Base-by-base conservation (phyloP, 2,113 vertebrate species). In the Ascaphus truei region DNA sequence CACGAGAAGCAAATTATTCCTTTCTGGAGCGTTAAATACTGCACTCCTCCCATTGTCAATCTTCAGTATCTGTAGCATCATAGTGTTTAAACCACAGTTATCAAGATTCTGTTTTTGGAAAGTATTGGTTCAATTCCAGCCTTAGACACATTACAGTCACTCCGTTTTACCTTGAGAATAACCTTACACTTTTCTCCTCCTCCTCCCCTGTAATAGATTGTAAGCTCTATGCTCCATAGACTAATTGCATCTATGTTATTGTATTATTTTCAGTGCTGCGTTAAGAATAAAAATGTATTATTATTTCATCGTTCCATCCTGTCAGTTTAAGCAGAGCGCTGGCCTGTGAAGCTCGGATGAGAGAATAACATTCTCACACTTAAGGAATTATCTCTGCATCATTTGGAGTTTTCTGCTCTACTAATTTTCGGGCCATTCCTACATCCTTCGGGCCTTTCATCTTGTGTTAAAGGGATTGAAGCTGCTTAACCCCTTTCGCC, bases 361-460 rank as follows among this genome's bases (percentile, higher is more conserved):
- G 79, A 80, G 77, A 71, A 77, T 78, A 77, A 79, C 76, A 79
- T 77, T 80, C 77, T 80, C 77, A 83, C 80, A 82, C 82, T 84
- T 80, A 80, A 78, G 77, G 80, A 84, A 86, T 86, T 86, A 84
- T 74, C 77, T 84, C 79, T 81, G 81, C 83, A 81, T 86, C 79
- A 81, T 84, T 86, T 81, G 78, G 79, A 76, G 77, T 82, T 81
- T 84, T 86, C 82, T 86, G 84, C 82, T 83, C 80, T 83, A 84
- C 77, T 86, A 84, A 86, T 81, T 83, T 65, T 64, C 51, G 15
- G 68, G 45, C 56, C 1, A 48, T 52, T 80, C 75, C 77, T 80
- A 29, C 33, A 30, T 61, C 71, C 80, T 82, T 80, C 77, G 43
- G 11, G 47, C 63, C 47, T 75, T 73, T 72, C 58, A 1, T 1